Conservation (phyloP, 2,888 invertebrate species). For the Litoditis marina region DNA sequence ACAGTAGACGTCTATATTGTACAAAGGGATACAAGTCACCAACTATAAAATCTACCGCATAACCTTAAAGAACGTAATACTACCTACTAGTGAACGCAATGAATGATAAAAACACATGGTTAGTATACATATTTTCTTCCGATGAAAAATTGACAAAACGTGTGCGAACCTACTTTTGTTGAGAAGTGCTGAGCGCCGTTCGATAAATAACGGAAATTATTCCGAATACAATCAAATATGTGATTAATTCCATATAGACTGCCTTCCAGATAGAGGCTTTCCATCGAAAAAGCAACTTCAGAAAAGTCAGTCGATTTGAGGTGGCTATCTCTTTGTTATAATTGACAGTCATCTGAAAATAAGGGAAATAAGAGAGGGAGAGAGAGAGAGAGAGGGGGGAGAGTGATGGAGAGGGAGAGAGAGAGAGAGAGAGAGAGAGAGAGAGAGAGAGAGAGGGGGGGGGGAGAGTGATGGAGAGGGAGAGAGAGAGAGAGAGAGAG, state of each 20-base stretch:
- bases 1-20: too few relatives aligned
- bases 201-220: slow-evolving; percentile 37
- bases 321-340: slow-evolving; percentile 38
- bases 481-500: background rate
- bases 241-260: slow-evolving; percentile 37
- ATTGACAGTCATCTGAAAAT: slow-evolving; percentile 37
- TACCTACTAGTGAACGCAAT: background rate
- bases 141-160: too few relatives aligned
- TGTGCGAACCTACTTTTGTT: slow-evolving; percentile 29
- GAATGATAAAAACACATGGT: background rate
- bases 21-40: too few relatives aligned
- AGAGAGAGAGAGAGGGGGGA: background rate
- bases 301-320: slow-evolving; percentile 41
- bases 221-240: slow-evolving; percentile 32
- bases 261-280: slow-evolving; percentile 46
- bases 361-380: too few relatives aligned
- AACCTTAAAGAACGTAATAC: background rate
- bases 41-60: background rate
- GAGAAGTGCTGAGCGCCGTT: slow-evolving; percentile 26
- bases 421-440: background rate
- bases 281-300: slow-evolving; percentile 39
- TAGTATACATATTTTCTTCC: too few relatives aligned
- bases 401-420: background rate
- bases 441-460: background rate
- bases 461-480: background rate